Percentiles rank a stretch among this genome's conserved stretches.
Conservation (phyloP, 2,113 vertebrate genomes). For the Ageneiosus marmoratus region DNA sequence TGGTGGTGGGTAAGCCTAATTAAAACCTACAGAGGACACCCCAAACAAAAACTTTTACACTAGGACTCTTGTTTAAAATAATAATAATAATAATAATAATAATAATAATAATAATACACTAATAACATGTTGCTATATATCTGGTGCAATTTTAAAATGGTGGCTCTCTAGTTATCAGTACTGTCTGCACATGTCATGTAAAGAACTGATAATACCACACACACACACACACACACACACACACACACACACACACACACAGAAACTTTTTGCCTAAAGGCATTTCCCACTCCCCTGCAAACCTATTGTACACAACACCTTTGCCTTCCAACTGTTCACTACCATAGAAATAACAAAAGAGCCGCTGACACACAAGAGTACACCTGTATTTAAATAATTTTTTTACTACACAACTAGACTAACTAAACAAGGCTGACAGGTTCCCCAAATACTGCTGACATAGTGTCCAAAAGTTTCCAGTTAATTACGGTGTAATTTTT, state of each 20-base stretch:
- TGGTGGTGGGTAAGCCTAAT: neutral
- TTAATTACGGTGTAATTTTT: conserved; percentile 9
- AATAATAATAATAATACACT: neutral
- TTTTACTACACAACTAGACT: neutral
- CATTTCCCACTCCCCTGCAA: conserved; percentile 1
- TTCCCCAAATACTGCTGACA: neutral
- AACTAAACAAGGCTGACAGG: conserved; percentile 20
- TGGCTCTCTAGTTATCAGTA: conserved; percentile 16
- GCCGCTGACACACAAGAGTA: neutral
- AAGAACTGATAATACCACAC: conserved; percentile 12
- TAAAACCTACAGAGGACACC: too few species aligned
- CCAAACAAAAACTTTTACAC: neutral
- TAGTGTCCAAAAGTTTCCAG: neutral
- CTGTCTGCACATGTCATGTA: conserved; percentile 14
- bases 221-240: neutral
- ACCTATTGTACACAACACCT: conserved; percentile 12
- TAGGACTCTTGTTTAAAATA: neutral
- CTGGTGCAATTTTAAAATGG: conserved; percentile 6
- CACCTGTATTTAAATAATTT: neutral
- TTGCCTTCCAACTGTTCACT: conserved; percentile 26
- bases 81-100: neutral
- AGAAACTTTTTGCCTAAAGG: neutral
- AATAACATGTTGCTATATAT: neutral
- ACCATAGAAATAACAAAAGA: conserved; percentile 21
- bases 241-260: conserved; percentile 20